Base-by-base conservation (phyloP, 2,888 invertebrate genomes). In the Melolontha melolontha region DNA sequence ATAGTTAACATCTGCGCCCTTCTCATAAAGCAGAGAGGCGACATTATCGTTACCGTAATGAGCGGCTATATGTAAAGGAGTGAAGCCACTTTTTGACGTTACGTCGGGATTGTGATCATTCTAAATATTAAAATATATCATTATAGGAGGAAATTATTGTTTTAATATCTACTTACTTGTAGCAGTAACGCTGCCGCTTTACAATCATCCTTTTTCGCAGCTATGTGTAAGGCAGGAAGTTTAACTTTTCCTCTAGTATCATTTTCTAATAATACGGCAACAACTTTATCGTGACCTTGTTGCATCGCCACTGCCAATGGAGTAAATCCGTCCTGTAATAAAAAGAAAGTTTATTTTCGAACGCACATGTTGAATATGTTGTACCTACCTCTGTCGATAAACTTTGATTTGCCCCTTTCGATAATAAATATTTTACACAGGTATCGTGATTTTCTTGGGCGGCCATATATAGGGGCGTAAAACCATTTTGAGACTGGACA, bases 291-390 rank as follows among this genome's bases (percentile, higher is more conserved):
- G 85, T 98, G 98, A 0, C 94, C 94, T 78, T 99, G 98, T 82
- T 98, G 98, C 91, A 99, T 94, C n/a, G 98, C 98, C 39, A 98
- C 98, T 4, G 98, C 98, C 73, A 99, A 85, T 0, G 98, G 98
- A 16, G 98, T 98, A 85, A 98, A 98, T 2, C 98, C 98, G 85
- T 98, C 98, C 94, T 96, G 66, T 51, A 41, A 52, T 44, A 44
- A 44, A 10, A 40, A 54, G 42, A 69, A 65, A 10, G 22, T 41
- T 27, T 70, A 41, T 10, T 22, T 63, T 63, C 8, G 12, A 27
- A 54, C 10, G 12, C 22, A 16, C 10, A 39, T 16, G 54, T 14
- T n/a, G 1, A 42, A 27, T 14, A 57, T 44, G 6, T 51, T 17
- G 41, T 44, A 70, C 77, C 75, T 80, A 92, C 97, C 90, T 98